Percentiles rank a stretch among this genome's conserved stretches.
These are phyloP conservation scores for Procambarus clarkii DNA, from an alignment of 1,140 invertebrate genomes.

Conservation along the genomic window DNA sequence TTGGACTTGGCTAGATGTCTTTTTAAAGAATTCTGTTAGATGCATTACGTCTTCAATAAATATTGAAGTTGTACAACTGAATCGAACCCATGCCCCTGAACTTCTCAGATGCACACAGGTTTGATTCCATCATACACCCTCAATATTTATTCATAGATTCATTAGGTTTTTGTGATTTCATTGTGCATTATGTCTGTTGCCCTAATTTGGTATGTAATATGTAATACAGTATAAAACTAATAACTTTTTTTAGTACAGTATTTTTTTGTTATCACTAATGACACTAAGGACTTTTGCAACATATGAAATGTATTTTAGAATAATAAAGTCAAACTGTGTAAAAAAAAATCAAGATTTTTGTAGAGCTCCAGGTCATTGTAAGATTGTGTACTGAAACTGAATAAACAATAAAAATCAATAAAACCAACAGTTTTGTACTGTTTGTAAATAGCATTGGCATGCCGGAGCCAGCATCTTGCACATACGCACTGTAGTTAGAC, in stretches of 20 bases:
- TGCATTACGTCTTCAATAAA: too few relatives aligned
- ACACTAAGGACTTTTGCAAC: neutral
- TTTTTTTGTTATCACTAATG: neutral
- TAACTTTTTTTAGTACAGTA: slow-evolving; percentile 10
- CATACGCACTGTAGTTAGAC: slow-evolving; percentile 45
- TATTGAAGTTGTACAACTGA: too few relatives aligned
- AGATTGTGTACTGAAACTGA: slow-evolving; percentile 20
- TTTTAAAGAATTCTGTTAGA: neutral
- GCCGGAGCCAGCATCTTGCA: slow-evolving; percentile 30
- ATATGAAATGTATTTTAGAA: neutral
- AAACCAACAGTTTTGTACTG: slow-evolving; percentile 3
- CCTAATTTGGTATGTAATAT: neutral
- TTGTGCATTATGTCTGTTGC: neutral
- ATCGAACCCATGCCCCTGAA: too few relatives aligned
- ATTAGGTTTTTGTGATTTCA: too few relatives aligned
- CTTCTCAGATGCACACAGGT: too few relatives aligned
- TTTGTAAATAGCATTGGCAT: slow-evolving; percentile 45
- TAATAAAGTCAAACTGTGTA: neutral
- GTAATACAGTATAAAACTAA: neutral
- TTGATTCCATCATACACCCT: too few relatives aligned
- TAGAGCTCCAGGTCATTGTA: slow-evolving; percentile 3
- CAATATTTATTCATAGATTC: too few relatives aligned
- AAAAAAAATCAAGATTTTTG: neutral
- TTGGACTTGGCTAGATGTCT: slow-evolving; percentile 17
- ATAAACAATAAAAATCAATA: slow-evolving; percentile 18